Evolutionary conservation across 2,797 vertebrate genomes (phyloP).

Genomic region (Cyclura pinguis): DNA sequence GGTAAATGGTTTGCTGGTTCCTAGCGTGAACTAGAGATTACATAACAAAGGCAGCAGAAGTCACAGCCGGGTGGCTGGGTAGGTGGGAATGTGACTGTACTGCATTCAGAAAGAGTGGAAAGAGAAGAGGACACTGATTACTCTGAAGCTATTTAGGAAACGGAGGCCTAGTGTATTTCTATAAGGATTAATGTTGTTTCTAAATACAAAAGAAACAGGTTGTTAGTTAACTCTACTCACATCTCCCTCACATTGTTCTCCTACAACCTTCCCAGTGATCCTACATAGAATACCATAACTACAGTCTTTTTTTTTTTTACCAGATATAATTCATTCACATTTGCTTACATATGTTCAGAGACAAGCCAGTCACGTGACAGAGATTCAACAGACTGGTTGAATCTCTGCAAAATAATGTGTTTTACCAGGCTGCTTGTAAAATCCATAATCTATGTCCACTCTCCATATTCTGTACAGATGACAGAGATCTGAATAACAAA

Average conservation of each 20-base stretch:
- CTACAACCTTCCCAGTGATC: too few relatives aligned
- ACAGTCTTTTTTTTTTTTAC: too few relatives aligned
- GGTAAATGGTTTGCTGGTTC: slow-evolving; percentile 17
- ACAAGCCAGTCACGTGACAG: too few relatives aligned
- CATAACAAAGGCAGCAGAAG: slow-evolving; percentile 8
- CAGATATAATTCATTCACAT: too few relatives aligned
- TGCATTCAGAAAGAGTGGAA: neutral
- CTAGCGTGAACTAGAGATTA: slow-evolving; percentile 27
- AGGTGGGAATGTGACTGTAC: neutral
- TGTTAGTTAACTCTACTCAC: too few relatives aligned
- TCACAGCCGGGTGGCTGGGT: neutral
- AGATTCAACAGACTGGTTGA: too few relatives aligned
- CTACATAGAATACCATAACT: too few relatives aligned
- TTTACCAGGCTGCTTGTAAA: neutral
- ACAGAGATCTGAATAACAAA: neutral
- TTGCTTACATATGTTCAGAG: too few relatives aligned
- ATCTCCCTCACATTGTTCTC: too few relatives aligned
- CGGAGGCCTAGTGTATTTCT: neutral
- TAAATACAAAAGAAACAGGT: too few relatives aligned
- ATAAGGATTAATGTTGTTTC: too few relatives aligned
- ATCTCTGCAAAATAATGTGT: neutral
- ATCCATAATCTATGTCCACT: neutral
- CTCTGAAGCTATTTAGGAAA: neutral
- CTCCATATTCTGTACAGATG: neutral
- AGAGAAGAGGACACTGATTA: neutral